Evolutionary conservation across 2,113 vertebrate genomes (phyloP), one percentile per base, ranked within the genome.

Genomic region (Speoplatyrhinus poulsoni): DNA sequence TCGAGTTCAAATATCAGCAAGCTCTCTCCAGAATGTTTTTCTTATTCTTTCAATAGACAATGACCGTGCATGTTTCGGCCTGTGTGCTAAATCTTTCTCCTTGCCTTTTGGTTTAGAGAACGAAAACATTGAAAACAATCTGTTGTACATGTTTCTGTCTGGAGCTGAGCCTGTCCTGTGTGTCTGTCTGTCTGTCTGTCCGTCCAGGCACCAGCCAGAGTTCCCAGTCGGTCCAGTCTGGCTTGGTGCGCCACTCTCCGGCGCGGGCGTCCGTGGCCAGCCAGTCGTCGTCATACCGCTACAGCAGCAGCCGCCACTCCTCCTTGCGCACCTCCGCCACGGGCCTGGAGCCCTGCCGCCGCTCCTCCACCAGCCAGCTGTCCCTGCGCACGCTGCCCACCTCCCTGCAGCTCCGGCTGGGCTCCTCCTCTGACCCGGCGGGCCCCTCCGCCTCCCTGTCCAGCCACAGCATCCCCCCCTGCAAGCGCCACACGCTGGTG

Each of bases 381-480:
- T 99, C 97, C 1, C 95, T 98, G 16, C 95, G 96, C 9, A 96
- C 97, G 13, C 87, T 99, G 58, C 97, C 96, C 1, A 95, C 95
- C 0, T 97, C 97, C 70, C 95, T 99, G 88, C 97, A 99, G 90
- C 95, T 96, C 60, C 96, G 97, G 56, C 93, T 99, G 0, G 96
- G 95, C 12, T 91, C 95, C 88, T 92, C 92, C 60, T 92, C 95
- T 64, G 97, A 97, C 64, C 86, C 94, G 1, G 76, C 92, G 17
- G 85, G 92, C 63, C 96, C 96, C 62, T 96, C 97, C 15, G 94
- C 93, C 69, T 97, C 96, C 81, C 95, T 95, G 82, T 98, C 97
- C 85, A 97, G 95, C 89, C 96, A 99, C 90, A 98, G 96, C 93
- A 97, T 99, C 92, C 97, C 96, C 0, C 95, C 95, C 82, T 98